A percentile compares a stretch with the other conserved stretches of the same genome.
Conservation (phyloP, 2,888 invertebrate species). For the Dendrolimus houi region DNA sequence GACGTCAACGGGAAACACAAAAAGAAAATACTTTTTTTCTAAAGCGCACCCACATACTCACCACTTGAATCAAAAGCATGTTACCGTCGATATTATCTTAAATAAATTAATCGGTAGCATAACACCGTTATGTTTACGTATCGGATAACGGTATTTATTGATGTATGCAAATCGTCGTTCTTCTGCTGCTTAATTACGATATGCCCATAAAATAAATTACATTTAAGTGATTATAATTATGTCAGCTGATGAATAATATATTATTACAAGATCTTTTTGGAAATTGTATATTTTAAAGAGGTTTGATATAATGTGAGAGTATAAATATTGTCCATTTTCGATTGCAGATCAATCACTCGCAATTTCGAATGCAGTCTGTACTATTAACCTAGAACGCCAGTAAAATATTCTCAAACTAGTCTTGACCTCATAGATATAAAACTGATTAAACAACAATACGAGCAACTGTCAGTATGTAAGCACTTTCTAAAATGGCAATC, state of each 20-base stretch:
- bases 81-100: constrained; percentile 29
- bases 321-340: neutral
- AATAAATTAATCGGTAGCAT: constrained; percentile 24
- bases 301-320: neutral
- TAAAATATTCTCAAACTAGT: neutral
- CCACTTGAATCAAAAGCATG: constrained; percentile 18
- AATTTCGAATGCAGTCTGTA: neutral
- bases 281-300: neutral
- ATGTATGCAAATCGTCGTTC: neutral
- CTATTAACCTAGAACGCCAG: neutral
- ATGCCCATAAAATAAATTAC: neutral
- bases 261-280: neutral
- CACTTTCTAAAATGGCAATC: neutral
- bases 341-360: neutral
- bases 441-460: neutral
- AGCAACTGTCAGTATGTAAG: neutral
- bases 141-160: neutral
- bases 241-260: neutral
- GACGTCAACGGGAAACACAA: constrained; percentile 39
- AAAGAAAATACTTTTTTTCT: constrained; percentile 27
- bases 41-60: constrained; percentile 31
- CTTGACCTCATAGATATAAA: neutral
- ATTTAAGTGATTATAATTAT: neutral
- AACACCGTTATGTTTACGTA: constrained; percentile 20
- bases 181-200: neutral